A percentile compares a stretch with the other conserved stretches of the same genome.
These are phyloP conservation scores for Bicyclus anynana DNA, from an alignment of 1,140 invertebrate genomes.

Conservation along the genomic window DNA sequence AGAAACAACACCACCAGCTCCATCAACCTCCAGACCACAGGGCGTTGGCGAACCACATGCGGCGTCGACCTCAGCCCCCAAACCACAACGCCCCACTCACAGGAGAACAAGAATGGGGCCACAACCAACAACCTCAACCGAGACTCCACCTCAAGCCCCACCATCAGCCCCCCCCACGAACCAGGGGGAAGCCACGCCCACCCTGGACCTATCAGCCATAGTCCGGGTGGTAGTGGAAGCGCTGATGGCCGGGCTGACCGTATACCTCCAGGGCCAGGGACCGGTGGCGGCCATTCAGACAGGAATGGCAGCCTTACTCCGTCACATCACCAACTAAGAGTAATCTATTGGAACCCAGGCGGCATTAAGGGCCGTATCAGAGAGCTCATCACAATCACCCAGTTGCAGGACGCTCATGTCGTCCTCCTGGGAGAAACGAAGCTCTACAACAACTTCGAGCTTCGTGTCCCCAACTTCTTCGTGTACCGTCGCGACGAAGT, in stretches of 20 bases:
- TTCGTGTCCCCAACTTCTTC: slow-evolving; percentile 2
- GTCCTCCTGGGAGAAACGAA: slow-evolving; percentile 6
- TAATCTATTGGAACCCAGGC: slow-evolving; percentile 5
- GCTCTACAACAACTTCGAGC: neutral
- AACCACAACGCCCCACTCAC: neutral
- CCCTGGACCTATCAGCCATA: neutral
- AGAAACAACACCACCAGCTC: no score
- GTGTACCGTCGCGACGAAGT: slow-evolving; percentile 15
- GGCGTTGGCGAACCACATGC: no score
- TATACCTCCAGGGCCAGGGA: neutral
- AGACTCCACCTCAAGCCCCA: neutral
- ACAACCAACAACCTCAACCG: no score
- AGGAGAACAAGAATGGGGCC: neutral
- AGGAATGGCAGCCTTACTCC: neutral
- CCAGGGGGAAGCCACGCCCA: neutral
- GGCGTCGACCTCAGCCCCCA: no score
- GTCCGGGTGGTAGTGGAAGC: neutral
- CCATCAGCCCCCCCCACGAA: neutral
- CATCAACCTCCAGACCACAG: no score
- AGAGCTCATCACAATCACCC: neutral
- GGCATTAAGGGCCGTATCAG: neutral
- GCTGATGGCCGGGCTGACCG: neutral
- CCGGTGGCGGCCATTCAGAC: neutral
- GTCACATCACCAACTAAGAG: neutral
- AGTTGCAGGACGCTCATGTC: slow-evolving; percentile 1